phyloP scores from a whole-genome alignment of 2,113 vertebrate species.

The Epinephelus cyanopodus region DNA sequence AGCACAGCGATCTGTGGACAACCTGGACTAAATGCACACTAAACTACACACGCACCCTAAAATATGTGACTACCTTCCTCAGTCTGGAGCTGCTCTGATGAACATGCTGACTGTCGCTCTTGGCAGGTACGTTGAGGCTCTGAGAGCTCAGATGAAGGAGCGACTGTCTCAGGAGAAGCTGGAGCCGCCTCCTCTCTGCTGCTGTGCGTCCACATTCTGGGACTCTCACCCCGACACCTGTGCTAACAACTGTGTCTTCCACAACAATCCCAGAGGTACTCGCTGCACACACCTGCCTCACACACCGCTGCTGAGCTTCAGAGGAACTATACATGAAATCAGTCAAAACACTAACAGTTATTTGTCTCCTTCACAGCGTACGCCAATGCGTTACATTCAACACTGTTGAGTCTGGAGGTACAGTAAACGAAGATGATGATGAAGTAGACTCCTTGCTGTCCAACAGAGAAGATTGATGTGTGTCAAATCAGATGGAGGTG shows the following conservation, averaged over 20 bases:
- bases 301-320: neutral
- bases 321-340: neutral
- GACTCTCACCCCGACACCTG: constrained; percentile 94
- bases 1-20: neutral
- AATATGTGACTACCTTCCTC: too few species aligned
- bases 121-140: constrained; percentile 89
- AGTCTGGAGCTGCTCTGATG: neutral
- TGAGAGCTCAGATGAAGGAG: constrained; percentile 88
- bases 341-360: neutral
- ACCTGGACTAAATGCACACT: neutral
- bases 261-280: constrained; percentile 90
- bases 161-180: constrained; percentile 83
- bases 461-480: neutral
- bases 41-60: neutral
- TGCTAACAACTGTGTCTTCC: constrained; percentile 95
- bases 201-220: constrained; percentile 92
- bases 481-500: too few species aligned
- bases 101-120: neutral
- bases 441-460: neutral
- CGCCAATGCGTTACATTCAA: constrained; percentile 85
- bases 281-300: neutral
- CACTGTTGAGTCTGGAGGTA: constrained; percentile 84
- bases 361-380: constrained; percentile 86
- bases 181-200: constrained; percentile 90
- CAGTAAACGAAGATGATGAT: constrained; percentile 46